Evolutionary conservation across 1,140 invertebrate genomes (phyloP), one percentile per base, ranked within the genome.

Genomic region (Mercenaria mercenaria): DNA sequence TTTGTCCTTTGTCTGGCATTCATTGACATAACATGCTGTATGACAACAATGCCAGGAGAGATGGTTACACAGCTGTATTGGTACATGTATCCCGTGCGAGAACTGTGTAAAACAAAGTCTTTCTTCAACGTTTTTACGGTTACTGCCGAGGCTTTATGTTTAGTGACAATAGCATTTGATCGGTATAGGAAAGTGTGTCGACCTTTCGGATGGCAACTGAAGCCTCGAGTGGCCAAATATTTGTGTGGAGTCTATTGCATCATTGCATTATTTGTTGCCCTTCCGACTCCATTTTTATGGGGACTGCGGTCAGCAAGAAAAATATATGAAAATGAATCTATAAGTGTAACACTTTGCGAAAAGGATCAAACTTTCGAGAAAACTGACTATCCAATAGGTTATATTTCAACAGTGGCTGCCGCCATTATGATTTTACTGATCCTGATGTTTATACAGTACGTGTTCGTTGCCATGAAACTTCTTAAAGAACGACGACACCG

Each of bases 11-110:
- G 86, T n/a, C 50, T 93, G 39, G 91, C 91, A 13, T 34, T 92
- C 13, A 88, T 91, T 32, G 93, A 93, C 69, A 69, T 93, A 15
- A 67, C 91, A 29, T 91, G 91, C 77, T 91, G 90, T 47, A 59
- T 87, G 26, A 84, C 92, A 3, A 90, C 90, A 32, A 92, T 93
- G 32, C 92, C 93, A 41, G 92, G 90, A 13, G 93, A 93, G 59
- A 91, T 92, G 26, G 61, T 93, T 0, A 91, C 91, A 80, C 91
- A 92, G 59, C 76, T 72, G 8, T 89, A 85, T 64, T 92, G 92
- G 90, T 93, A 92, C 90, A 92, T 82, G 0, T 93, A 92, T 86
- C 90, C 88, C 0, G n/a, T 2, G 37, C 77, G 20, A 18, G 37
- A 56, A 34, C 26, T 91, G n/a, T 93, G 93, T 47, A 91, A 93